A percentile compares a stretch with the other conserved stretches of the same genome.
Evolutionary conservation across 1,140 invertebrate genomes (phyloP).

Genomic region (Anoplophora glabripennis): DNA sequence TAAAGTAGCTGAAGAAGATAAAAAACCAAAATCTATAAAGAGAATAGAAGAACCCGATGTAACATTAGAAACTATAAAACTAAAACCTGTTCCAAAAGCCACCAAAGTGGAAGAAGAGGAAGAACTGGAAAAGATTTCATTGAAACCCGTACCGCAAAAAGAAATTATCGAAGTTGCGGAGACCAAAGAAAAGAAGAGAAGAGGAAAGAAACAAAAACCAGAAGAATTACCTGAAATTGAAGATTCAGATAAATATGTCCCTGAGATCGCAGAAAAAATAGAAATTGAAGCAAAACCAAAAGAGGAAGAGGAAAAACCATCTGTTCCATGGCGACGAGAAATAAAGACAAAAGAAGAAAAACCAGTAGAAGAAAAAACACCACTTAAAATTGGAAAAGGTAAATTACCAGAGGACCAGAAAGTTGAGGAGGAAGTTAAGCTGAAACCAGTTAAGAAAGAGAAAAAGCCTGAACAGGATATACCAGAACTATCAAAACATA

Average conservation of each 20-base stretch:
- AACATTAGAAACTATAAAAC: conserved; percentile 41
- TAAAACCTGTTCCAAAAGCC: conserved; percentile 43
- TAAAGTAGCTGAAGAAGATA: conserved; percentile 38
- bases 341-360: conserved; percentile 39
- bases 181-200: conserved; percentile 26
- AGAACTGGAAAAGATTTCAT: conserved; percentile 47
- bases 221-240: conserved; percentile 33
- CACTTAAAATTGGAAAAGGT: conserved; percentile 44
- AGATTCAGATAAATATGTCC: conserved; percentile 39
- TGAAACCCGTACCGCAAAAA: conserved; percentile 48
- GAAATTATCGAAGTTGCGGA: conserved; percentile 18
- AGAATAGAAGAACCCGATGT: conserved; percentile 28
- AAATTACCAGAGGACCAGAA: conserved; percentile 45
- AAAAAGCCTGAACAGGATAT: conserved; percentile 41
- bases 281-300: conserved; percentile 42
- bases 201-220: conserved; percentile 21
- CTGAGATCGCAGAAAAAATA: conserved; percentile 36
- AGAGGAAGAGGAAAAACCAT: conserved; percentile 30
- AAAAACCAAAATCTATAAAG: conserved; percentile 30
- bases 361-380: conserved; percentile 32
- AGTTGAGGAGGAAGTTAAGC: conserved; percentile 43
- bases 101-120: conserved; percentile 21
- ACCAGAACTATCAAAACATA: conserved; percentile 37
- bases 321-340: conserved; percentile 38
- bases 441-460: conserved; percentile 48